These are phyloP conservation scores for Lepas anatifera DNA, from an alignment of 2,888 invertebrate species.

Conservation along the genomic window DNA sequence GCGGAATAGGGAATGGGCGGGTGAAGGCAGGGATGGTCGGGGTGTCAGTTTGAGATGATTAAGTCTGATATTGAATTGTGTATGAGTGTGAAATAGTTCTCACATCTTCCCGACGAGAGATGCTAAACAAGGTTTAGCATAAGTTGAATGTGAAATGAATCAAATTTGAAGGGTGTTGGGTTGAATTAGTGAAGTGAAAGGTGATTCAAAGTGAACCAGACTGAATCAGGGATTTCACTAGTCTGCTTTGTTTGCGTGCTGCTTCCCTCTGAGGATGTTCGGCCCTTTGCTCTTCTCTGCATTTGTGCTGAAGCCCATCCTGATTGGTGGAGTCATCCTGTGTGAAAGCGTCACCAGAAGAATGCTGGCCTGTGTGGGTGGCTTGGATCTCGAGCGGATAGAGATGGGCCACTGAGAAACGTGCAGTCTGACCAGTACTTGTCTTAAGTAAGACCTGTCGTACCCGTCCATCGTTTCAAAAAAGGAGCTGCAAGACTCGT, in stretches of 20 bases:
- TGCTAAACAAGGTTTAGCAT: background rate
- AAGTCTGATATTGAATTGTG: no score
- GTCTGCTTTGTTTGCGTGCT: no score
- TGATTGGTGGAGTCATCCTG: no score
- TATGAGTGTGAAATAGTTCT: background rate
- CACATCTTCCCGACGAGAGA: background rate
- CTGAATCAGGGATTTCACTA: no score
- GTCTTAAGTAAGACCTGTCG: background rate
- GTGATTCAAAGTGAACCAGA: no score
- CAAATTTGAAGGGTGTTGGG: background rate
- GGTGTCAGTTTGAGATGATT: no score
- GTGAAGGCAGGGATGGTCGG: no score
- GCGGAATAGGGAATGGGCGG: no score
- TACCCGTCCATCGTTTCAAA: background rate
- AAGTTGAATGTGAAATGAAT: no score
- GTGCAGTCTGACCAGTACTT: background rate
- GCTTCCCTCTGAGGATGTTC: no score
- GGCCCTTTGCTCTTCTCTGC: background rate
- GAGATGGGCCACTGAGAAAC: background rate
- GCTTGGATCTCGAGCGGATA: background rate
- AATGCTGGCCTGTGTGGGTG: background rate
- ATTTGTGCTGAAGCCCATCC: background rate
- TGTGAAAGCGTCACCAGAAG: background rate
- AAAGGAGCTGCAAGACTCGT: background rate
- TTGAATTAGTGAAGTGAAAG: no score